Base-by-base conservation (phyloP, 2,797 vertebrate genomes). In the Stomatorhinus walkeri region DNA sequence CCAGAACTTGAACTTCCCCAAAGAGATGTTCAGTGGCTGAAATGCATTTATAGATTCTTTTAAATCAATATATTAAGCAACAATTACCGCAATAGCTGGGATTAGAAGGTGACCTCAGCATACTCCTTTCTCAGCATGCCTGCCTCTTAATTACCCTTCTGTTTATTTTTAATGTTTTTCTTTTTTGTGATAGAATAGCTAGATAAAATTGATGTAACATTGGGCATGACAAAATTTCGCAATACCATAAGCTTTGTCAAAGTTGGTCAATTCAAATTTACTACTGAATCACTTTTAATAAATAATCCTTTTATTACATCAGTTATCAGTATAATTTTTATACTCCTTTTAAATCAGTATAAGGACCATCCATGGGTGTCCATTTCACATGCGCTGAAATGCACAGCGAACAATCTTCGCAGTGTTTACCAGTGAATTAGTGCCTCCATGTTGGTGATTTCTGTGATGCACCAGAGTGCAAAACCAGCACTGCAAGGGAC, bases 401-500 rank as follows among this genome's bases (percentile, higher is more conserved):
- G 22, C 48, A 54, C 19, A 22, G 46, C 0, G 22, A 36, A 40
- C 19, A 36, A 40, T 16, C 7, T 40, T 19, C 1, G 4, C 84
- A n/a, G 10, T 85, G n/a, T n/a, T 51, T 24, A 6, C 9, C 49
- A 85, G 22, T 32, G 43, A 85, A 51, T 51, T 51, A 86, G 24
- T 32, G 49, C 24, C 49, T 24, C 22, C 49, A 9, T 56, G 14
- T 7, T 32, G 48, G 51, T 22, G 54, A 59, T 56, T 36, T n/a
- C 14, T 43, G 32, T 56, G 51, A 32, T 59, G n/a, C 76, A 43
- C 28, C 48, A 8, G 12, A 51, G 59, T 48, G 81, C 43, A 68
- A 52, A 48, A 22, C 24, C 40, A 86, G 24, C 28, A 85, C 49
- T 85, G 85, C 64, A 87, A 87, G 87, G 32, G 85, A 87, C 84